Percentiles rank a stretch among this genome's conserved stretches.
These are phyloP conservation scores for Ginglymostoma cirratum DNA, from an alignment of 2,113 vertebrate species.

Conservation along the genomic window DNA sequence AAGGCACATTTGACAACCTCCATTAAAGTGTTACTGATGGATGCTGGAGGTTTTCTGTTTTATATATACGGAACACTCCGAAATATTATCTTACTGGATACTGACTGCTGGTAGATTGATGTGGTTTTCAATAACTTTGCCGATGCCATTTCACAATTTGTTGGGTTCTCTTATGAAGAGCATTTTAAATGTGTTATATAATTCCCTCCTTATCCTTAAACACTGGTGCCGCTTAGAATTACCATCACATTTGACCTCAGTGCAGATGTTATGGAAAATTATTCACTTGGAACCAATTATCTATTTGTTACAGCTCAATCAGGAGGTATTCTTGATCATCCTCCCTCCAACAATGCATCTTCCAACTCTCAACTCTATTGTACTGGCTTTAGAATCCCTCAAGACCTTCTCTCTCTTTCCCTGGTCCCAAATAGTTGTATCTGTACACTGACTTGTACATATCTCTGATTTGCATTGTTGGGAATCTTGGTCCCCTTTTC, in stretches of 20 bases:
- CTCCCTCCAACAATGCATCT: neutral
- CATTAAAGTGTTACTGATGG: neutral
- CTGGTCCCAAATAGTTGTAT: neutral
- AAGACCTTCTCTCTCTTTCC: neutral
- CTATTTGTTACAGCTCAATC: neutral
- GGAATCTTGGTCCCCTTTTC: neutral
- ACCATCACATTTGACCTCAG: neutral
- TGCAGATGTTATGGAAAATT: neutral
- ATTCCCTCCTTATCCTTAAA: neutral
- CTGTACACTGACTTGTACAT: neutral
- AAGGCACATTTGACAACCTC: neutral
- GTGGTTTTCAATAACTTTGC: neutral
- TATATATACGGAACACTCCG: neutral
- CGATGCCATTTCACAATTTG: neutral
- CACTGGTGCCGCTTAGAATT: neutral
- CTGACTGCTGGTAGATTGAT: neutral
- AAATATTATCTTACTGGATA: neutral
- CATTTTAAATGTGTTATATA: neutral
- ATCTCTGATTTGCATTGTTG: neutral
- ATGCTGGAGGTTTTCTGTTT: neutral
- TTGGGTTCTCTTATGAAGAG: neutral
- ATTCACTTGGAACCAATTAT: neutral
- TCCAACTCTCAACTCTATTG: neutral
- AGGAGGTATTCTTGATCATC: neutral
- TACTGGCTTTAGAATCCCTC: neutral